Base-by-base conservation (phyloP, 1,140 invertebrate species). In the Caenorhabditis latens region DNA sequence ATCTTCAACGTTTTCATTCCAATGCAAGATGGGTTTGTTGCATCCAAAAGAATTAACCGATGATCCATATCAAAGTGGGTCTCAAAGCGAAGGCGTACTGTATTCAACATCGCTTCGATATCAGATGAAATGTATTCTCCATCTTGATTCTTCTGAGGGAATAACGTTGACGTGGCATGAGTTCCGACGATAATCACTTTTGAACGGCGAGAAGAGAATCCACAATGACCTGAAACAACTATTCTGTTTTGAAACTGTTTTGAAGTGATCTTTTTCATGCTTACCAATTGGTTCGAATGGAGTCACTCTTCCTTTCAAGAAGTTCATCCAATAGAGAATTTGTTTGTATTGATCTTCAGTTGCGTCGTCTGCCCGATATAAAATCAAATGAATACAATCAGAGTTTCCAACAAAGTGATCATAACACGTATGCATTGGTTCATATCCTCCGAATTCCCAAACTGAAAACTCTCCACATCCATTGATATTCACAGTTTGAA, bases 371-470 rank as follows among this genome's bases (percentile, higher is more conserved):
- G 96, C 93, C 92, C 94, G 95, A 92, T 96, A 96, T n/a, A 96
- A 94, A 88, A 96, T 94, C 9, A 95, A 93, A 90, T 96, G 95
- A 58, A 96, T 93, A 90, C 95, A 95, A 90, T 94, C 94, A 43
- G 94, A 93, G 90, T 95, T 95, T 8, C 95, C 95, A 50, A 96
- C 94, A 90, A 96, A 95, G 90, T 95, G 95, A 92, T 96, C 96
- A 92, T 96, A 96, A 48, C 95, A 93, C 84, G 95, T 94, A 92
- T 95, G 95, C 93, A 96, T 96, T 40, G 95, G 95, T 91, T 96
- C 95, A 90, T 96, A 95, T 1, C 96, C 96, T 42, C 95, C 96
- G 91, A 96, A 96, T 91, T 96, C 96, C 95, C 96, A 96, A 48
- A 96, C 94, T 53, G 95, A 95, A 40, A 95, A 92, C 85, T 96